These are phyloP conservation scores for Lepidostoma basale DNA, from an alignment of 1,140 invertebrate species.

Conservation along the genomic window DNA sequence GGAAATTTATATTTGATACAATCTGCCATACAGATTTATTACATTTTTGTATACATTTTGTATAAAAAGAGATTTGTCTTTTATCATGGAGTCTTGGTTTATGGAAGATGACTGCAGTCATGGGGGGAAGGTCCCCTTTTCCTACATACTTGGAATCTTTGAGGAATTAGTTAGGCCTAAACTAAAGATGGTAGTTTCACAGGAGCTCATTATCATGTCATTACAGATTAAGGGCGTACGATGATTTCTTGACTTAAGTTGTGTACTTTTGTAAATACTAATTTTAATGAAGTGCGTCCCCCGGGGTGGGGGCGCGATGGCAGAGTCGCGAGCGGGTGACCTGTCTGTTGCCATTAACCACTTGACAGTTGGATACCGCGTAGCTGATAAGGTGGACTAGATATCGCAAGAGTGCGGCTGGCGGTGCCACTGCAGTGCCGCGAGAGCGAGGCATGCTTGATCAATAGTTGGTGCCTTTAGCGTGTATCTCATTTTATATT, in stretches of 20 bases:
- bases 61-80: neutral
- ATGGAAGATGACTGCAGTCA: neutral
- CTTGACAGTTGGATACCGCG: constrained; percentile 44
- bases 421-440: constrained; percentile 33
- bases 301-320: constrained; percentile 6
- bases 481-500: constrained; percentile 43
- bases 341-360: constrained; percentile 45
- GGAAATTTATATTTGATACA: constrained; percentile 22
- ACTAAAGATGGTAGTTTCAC: too few species aligned
- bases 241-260: constrained; percentile 33
- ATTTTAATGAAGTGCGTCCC: constrained; percentile 44
- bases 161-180: too few species aligned
- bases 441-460: constrained; percentile 43
- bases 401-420: neutral
- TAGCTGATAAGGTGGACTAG: constrained; percentile 41
- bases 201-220: neutral
- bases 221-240: constrained; percentile 1
- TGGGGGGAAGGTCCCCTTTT: neutral
- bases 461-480: constrained; percentile 45
- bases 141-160: too few species aligned
- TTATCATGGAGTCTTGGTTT: neutral
- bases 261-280: constrained; percentile 47
- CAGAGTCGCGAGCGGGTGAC: constrained; percentile 6
- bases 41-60: neutral
- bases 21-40: too few species aligned